phyloP scores from a whole-genome alignment of 2,797 vertebrate genomes.

The Artibeus lituratus region DNA sequence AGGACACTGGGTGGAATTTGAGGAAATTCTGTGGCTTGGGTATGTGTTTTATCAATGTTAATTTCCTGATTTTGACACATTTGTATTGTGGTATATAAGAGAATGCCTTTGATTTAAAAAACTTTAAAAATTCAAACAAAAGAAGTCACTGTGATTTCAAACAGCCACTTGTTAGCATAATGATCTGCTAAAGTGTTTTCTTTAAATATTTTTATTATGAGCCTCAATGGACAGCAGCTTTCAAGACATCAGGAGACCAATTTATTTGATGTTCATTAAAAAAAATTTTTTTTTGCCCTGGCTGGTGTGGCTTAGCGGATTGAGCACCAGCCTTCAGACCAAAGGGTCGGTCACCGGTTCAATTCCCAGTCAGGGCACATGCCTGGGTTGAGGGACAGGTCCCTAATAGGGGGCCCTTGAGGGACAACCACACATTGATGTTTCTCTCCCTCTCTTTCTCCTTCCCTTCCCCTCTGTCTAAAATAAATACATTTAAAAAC shows the following conservation, averaged over 20 bases:
- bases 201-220: neutral
- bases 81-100: neutral
- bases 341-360: no score
- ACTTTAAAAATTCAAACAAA: neutral
- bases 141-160: neutral
- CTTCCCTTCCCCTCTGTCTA: no score
- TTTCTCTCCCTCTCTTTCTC: no score
- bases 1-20: neutral
- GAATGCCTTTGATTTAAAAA: neutral
- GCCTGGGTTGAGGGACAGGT: no score
- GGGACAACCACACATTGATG: no score
- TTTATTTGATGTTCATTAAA: neutral
- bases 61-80: neutral
- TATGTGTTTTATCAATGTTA: neutral
- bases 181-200: neutral
- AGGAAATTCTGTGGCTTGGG: neutral
- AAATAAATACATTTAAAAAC: no score
- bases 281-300: no score
- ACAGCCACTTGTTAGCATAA: neutral
- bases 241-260: neutral
- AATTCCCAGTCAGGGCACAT: no score
- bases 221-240: neutral
- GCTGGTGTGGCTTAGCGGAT: no score
- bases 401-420: no score
- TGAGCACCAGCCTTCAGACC: no score